These are phyloP conservation scores for Arctopsyche grandis DNA, from an alignment of 1,140 invertebrate genomes.

Conservation along the genomic window DNA sequence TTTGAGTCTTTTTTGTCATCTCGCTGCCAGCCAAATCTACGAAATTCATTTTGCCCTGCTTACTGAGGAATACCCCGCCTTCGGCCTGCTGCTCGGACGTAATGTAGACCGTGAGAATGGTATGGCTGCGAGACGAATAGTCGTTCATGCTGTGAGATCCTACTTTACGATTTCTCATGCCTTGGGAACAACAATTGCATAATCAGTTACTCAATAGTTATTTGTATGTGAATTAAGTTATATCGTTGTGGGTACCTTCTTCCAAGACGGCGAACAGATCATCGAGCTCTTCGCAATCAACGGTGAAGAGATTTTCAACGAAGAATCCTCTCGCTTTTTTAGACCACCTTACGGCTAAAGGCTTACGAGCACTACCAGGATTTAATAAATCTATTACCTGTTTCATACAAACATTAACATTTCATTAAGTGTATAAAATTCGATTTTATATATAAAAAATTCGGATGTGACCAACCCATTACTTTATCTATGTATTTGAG, in stretches of 20 bases:
- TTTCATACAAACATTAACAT: too few relatives aligned
- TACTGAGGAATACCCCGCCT: constrained; percentile 84
- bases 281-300: constrained; percentile 93
- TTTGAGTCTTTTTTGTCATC: constrained; percentile 93
- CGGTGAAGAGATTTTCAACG: constrained; percentile 94
- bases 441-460: not conserved
- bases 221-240: constrained; percentile 4
- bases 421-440: too few relatives aligned
- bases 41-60: constrained; percentile 93
- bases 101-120: constrained; percentile 89
- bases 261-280: constrained; percentile 93
- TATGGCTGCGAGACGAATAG: constrained; percentile 94
- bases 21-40: constrained; percentile 95
- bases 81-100: constrained; percentile 85
- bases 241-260: constrained; percentile 75
- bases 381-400: constrained; percentile 95
- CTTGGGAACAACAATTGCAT: constrained; percentile 59
- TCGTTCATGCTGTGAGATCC: constrained; percentile 96
- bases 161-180: constrained; percentile 85
- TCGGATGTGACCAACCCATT: too few relatives aligned
- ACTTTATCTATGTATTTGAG: too few relatives aligned
- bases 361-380: constrained; percentile 81
- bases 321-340: constrained; percentile 93
- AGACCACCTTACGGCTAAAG: constrained; percentile 90
- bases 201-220: not conserved